Percentiles rank a stretch among this genome's conserved stretches.
phyloP scores from a whole-genome alignment of 2,113 vertebrate species.

The Cathartes aura region DNA sequence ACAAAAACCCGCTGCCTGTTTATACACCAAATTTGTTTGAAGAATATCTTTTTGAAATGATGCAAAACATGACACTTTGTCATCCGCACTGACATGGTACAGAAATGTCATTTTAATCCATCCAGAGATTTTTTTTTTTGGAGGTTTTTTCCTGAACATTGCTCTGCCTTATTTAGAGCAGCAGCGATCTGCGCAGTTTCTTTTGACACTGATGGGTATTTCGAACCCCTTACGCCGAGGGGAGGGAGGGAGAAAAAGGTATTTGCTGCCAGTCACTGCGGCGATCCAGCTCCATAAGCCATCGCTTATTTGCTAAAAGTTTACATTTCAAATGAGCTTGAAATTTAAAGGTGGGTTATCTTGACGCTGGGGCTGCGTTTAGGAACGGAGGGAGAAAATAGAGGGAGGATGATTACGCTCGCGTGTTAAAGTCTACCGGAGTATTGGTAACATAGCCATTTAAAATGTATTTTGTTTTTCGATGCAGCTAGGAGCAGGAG shows the following conservation, averaged over 20 bases:
- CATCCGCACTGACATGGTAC: conserved; percentile 63
- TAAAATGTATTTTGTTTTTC: conserved; percentile 65
- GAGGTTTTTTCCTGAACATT: conserved; percentile 8
- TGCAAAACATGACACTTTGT: conserved; percentile 60
- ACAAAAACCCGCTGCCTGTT: conserved; percentile 60
- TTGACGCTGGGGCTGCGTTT: not conserved
- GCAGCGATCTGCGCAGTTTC: conserved; percentile 66
- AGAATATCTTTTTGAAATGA: conserved; percentile 61
- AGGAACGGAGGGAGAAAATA: not conserved
- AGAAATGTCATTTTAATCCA: conserved; percentile 79
- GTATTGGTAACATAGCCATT: not conserved
- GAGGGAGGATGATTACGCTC: not conserved
- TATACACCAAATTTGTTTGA: conserved; percentile 45
- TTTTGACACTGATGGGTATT: conserved; percentile 79
- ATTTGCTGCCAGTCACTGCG: conserved; percentile 67
- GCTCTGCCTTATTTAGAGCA: conserved; percentile 77
- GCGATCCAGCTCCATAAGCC: conserved; percentile 10
- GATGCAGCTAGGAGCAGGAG: conserved; percentile 40
- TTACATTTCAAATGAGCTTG: conserved; percentile 70
- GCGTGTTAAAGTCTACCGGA: not conserved
- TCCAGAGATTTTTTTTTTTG: conserved; percentile 7
- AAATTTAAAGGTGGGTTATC: conserved; percentile 28
- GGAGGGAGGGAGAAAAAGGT: conserved; percentile 35
- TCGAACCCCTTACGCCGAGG: conserved; percentile 50
- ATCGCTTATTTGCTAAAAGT: conserved; percentile 69